Evolutionary conservation across 2,797 vertebrate genomes (phyloP), one percentile per base, ranked within the genome.

Genomic region (Schizopygopsis pylzovi): DNA sequence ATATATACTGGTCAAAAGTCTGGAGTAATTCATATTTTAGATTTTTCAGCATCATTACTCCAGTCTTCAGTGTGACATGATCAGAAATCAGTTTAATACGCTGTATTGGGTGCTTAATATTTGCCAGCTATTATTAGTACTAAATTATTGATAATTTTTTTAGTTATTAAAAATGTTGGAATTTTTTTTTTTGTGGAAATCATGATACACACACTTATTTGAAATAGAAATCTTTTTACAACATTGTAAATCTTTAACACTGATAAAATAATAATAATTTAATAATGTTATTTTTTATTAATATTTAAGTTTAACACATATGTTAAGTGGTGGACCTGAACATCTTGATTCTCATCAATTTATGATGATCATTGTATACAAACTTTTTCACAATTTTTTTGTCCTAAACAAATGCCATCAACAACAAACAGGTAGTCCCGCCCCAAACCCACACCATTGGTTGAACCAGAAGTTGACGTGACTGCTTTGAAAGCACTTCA

Each of bases 401-500:
- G 75, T 77, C 22, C 37, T n/a, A 43, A 61, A 59, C 28, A n/a
- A 56, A 5, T 16, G 43, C 9, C 33, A 61, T 79, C 37, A 63
- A 45, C 13, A 20, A 28, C n/a, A 56, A 56, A 59, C 25, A 18
- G 4, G 4, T 45, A 28, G 10, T 47, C 7, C 18, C 16, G 7
- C n/a, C 75, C 49, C 52, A 59, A 52, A 81, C 25, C 37, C 63
- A 33, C 45, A 2, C 15, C 61, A 33, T 41, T 79, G 49, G 49
- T 41, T 56, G 13, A 72, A 10, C 68, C 6, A 73, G 41, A 73
- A 22, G 25, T 28, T 52, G 67, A n/a, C n/a, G n/a, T n/a, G n/a
- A n/a, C 68, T 82, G 68, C 59, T 72, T 72, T 71, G 65, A 52
- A 52, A 70, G 18, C 33, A 15, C 45, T 61, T 49, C 54, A 59